Conservation (phyloP, 2,888 invertebrate species). For the Mactromeris polynyma region DNA sequence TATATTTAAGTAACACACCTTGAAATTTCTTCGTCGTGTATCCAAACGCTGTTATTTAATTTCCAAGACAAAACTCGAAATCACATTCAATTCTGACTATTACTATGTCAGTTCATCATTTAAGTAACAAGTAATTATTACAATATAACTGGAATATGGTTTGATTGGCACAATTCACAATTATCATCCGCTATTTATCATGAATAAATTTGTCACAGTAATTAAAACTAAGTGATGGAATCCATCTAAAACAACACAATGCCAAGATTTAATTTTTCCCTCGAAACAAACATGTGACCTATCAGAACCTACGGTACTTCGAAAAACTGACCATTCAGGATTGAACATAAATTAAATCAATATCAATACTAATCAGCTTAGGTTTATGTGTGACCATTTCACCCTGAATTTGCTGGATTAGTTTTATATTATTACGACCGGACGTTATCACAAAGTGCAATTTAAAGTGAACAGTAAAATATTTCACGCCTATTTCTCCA, state of each 20-base stretch:
- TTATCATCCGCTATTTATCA: neutral
- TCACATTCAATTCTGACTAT: neutral
- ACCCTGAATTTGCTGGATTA: neutral
- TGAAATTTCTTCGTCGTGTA: neutral
- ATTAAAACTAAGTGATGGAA: neutral
- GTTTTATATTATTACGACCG: neutral
- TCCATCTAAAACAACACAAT: no score
- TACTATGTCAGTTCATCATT: neutral
- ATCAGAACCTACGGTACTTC: neutral
- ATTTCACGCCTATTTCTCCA: neutral
- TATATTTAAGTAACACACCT: neutral
- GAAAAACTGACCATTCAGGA: neutral
- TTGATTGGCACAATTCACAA: neutral
- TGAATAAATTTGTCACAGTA: neutral
- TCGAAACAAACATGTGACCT: neutral
- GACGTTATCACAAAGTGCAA: neutral
- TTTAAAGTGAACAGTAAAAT: neutral
- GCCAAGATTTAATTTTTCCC: neutral
- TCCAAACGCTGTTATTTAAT: neutral
- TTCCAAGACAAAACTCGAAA: neutral
- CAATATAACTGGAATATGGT: neutral
- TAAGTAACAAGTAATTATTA: neutral
- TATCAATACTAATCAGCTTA: slow-evolving; percentile 5
- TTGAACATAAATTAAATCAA: neutral
- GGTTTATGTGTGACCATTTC: neutral